These are phyloP conservation scores for Pseudocheirus occidentalis DNA, from an alignment of 2,797 vertebrate species.

Conservation along the genomic window DNA sequence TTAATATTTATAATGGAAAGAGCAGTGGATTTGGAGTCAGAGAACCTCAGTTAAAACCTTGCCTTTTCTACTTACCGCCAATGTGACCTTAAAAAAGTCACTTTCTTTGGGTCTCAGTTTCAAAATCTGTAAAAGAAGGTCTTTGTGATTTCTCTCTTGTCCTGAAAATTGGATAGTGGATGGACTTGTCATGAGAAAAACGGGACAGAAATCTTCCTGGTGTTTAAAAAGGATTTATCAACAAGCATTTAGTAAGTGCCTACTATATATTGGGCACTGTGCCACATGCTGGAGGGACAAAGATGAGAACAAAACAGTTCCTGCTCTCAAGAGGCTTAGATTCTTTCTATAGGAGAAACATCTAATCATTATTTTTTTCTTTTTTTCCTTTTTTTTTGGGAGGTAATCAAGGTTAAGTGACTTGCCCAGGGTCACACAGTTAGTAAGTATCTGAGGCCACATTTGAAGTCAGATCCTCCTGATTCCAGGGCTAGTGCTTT, in stretches of 20 bases:
- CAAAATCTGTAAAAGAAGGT: neutral
- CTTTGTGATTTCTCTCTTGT: neutral
- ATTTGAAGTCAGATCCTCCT: neutral
- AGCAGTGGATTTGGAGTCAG: neutral
- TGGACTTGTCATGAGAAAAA: neutral
- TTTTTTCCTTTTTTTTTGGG: neutral
- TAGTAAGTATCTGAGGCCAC: neutral
- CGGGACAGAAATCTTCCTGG: neutral
- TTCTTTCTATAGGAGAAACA: neutral
- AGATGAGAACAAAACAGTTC: neutral
- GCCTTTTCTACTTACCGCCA: neutral
- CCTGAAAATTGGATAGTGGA: neutral
- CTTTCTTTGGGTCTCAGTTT: neutral
- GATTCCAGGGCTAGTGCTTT: neutral
- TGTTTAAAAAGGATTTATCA: neutral
- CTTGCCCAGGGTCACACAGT: neutral
- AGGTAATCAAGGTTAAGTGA: neutral
- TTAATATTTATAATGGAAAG: neutral
- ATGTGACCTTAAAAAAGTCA: neutral
- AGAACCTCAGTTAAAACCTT: neutral
- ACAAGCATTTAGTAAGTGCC: neutral
- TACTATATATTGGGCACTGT: neutral
- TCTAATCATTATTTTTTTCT: neutral
- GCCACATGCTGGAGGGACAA: neutral
- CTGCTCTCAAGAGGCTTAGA: neutral